Evolutionary conservation across 2,888 invertebrate genomes (phyloP), one percentile per base, ranked within the genome.

Genomic region (Drosophila paramelanica): DNA sequence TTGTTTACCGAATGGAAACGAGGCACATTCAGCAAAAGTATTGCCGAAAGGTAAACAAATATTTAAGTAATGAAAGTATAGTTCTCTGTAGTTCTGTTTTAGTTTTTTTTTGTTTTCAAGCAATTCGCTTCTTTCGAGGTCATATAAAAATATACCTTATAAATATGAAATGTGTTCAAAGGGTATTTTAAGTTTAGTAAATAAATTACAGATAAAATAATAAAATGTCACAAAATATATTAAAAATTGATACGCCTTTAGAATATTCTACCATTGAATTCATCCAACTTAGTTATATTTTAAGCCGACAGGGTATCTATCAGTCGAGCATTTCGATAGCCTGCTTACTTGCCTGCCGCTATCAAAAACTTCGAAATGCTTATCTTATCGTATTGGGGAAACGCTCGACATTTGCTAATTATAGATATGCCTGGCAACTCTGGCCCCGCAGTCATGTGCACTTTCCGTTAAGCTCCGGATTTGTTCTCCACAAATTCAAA

Each of bases 401-500:
- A 42, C 61, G 73, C 56, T 62, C 64, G 69, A 71, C 84, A 75
- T 72, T 87, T 77, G 89, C 88, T 87, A 89, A 89, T 83, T 89
- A 84, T 88, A 89, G 74, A 86, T 67, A 81, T 27, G 69, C 62
- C 57, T 56, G 51, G 11, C 46, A 56, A 38, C 69, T 51, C 55
- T 47, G 38, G 31, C 36, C 4, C 1, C n/a, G 7, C 7, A 71
- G 88, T 88, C 84, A 81, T 88, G 81, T 86, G 88, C 82, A 77
- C 81, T 84, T 73, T 47, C 50, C 41, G 17, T 10, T 74, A 38
- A 78, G 75, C 50, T 39, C 36, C 6, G 57, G 50, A 62, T 76
- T 82, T 58, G 20, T 23, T 50, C 17, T 33, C 45, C 56, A 51
- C 43, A 39, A 55, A 57, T 49, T n/a, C 17, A 50, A 62, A 71